phyloP scores from a whole-genome alignment of 2,797 vertebrate species.

The Takifugu rubripes region DNA sequence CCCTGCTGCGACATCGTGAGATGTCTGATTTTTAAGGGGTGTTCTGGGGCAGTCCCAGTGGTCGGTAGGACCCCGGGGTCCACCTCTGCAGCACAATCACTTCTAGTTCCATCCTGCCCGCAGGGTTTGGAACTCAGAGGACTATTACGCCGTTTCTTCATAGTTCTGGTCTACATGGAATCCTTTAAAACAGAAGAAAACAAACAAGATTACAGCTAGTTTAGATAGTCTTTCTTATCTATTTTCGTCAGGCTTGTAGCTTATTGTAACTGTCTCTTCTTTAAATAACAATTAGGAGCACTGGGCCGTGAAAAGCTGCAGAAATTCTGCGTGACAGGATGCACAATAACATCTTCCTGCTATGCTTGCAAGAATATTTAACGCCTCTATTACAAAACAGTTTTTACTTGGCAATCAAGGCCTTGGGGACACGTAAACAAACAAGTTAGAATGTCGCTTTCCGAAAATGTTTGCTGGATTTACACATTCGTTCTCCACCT shows the following conservation, averaged over 20 bases:
- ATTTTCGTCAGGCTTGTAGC: too few species aligned
- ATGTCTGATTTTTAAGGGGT: slow-evolving; percentile 67
- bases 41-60: slow-evolving; percentile 10
- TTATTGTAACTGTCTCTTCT: too few species aligned
- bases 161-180: slow-evolving; percentile 12
- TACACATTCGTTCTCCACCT: slow-evolving; percentile 56
- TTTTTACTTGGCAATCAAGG: neutral
- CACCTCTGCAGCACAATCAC: slow-evolving; percentile 9
- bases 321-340: neutral
- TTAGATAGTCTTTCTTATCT: too few species aligned
- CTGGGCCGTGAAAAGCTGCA: neutral
- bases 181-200: neutral
- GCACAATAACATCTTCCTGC: neutral
- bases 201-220: neutral
- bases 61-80: slow-evolving; percentile 1
- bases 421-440: neutral
- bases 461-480: neutral
- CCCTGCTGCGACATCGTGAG: slow-evolving; percentile 84
- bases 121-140: slow-evolving; percentile 46
- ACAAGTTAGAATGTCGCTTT: neutral
- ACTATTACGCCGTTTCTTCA: slow-evolving; percentile 59
- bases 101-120: slow-evolving; percentile 21
- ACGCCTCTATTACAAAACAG: neutral
- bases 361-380: neutral
- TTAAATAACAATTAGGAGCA: too few species aligned